Conservation (phyloP, 2,888 invertebrate species). For the Drosophila limbata region DNA sequence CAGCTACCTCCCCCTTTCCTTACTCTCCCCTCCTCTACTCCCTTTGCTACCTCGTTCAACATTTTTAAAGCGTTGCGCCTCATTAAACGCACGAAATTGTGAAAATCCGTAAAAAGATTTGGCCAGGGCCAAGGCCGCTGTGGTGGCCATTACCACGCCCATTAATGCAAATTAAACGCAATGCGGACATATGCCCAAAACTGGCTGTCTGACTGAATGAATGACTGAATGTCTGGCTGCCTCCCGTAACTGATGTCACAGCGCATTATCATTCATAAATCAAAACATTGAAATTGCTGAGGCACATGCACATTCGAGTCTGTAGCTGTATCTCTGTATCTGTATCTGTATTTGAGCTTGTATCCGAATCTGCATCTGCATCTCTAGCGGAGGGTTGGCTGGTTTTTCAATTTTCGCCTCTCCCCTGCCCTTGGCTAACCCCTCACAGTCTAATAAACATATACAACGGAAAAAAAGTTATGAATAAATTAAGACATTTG, state of each 20-base stretch:
- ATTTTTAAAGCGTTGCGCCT: conserved; percentile 64
- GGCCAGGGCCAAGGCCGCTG: conserved; percentile 35
- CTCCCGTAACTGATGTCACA: conserved; percentile 70
- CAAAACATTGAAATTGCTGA: conserved; percentile 83
- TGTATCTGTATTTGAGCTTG: background rate
- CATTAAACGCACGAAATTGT: conserved; percentile 63
- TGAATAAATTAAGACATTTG: conserved; percentile 84
- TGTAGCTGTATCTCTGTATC: conserved; percentile 8
- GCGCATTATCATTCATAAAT: conserved; percentile 84
- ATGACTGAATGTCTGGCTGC: conserved; percentile 12
- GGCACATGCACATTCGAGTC: conserved; percentile 30
- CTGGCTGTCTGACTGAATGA: conserved; percentile 12
- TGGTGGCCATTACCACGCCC: conserved; percentile 74
- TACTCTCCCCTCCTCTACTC: conserved; percentile 1
- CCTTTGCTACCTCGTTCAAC: background rate
- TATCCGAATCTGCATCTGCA: background rate
- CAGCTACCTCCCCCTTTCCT: background rate
- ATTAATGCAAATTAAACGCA: conserved; percentile 83
- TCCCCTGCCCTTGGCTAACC: background rate
- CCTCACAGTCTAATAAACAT: conserved; percentile 71
- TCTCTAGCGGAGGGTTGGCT: conserved; percentile 43
- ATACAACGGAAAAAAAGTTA: conserved; percentile 64
- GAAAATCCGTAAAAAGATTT: conserved; percentile 21
- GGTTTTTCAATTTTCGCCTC: conserved; percentile 52
- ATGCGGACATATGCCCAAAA: conserved; percentile 80